Percentiles rank a stretch among this genome's conserved stretches.
Evolutionary conservation across 1,140 invertebrate species (phyloP).

Genomic region (Hydropsyche tenuis): DNA sequence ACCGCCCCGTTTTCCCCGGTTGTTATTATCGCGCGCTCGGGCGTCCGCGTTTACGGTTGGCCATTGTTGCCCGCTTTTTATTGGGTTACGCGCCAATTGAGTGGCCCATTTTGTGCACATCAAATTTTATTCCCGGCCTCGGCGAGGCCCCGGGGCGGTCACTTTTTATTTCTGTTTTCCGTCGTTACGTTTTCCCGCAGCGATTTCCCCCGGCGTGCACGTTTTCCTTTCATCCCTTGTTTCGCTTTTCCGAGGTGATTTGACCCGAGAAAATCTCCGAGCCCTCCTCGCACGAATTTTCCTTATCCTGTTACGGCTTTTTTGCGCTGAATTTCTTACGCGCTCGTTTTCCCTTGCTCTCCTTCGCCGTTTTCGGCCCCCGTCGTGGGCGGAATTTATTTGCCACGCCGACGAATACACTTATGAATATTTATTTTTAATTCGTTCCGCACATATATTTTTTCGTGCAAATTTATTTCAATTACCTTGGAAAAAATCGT

Average conservation of each 20-base stretch:
- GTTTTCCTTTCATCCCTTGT: slow-evolving; percentile 38
- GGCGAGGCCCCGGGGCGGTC: slow-evolving; percentile 23
- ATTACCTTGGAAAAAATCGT: no score
- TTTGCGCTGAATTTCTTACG: slow-evolving; percentile 33
- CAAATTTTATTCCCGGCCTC: slow-evolving; percentile 44
- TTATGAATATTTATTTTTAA: slow-evolving; percentile 37
- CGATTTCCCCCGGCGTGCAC: slow-evolving; percentile 22
- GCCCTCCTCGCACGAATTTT: slow-evolving; percentile 27
- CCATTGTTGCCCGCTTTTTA: slow-evolving; percentile 38
- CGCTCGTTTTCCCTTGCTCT: slow-evolving; percentile 1
- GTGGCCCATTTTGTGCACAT: slow-evolving; percentile 48
- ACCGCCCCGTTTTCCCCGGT: neutral
- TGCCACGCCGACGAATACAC: slow-evolving; percentile 27
- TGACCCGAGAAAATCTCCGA: slow-evolving; percentile 28
- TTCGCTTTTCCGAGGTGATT: slow-evolving; percentile 32
- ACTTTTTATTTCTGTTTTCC: slow-evolving; percentile 36
- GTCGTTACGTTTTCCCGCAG: slow-evolving; percentile 34
- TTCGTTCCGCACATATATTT: slow-evolving; percentile 7
- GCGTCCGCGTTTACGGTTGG: slow-evolving; percentile 26
- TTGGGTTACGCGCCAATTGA: slow-evolving; percentile 43
- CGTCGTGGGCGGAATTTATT: slow-evolving; percentile 18
- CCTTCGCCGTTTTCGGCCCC: neutral
- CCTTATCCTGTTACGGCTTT: slow-evolving; percentile 28
- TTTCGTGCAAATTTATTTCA: neutral
- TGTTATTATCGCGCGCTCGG: slow-evolving; percentile 26